Evolutionary conservation across 1,140 invertebrate genomes (phyloP).

Genomic region (Neodiprion pinetum): DNA sequence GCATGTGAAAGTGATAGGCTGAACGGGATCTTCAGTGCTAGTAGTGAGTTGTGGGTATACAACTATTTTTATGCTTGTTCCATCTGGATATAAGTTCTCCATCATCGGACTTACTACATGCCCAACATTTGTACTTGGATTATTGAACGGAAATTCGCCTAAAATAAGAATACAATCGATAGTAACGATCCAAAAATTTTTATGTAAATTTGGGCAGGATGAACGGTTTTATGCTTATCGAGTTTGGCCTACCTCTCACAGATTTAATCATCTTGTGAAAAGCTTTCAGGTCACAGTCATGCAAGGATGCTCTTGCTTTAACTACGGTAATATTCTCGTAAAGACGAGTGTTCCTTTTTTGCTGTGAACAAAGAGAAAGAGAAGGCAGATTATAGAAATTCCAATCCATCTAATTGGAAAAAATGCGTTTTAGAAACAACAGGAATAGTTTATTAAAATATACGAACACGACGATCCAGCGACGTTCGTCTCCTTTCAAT

Average conservation of each 20-base stretch:
- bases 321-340: constrained; percentile 76
- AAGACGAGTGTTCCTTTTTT: constrained; percentile 65
- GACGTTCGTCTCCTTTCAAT: constrained; percentile 60
- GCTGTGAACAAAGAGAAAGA: constrained; percentile 35
- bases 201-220: constrained; percentile 12
- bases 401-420: background rate
- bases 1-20: constrained; percentile 81
- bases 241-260: constrained; percentile 68
- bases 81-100: constrained; percentile 76
- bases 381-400: background rate
- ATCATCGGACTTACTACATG: constrained; percentile 84
- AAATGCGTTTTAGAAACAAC: background rate
- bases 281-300: constrained; percentile 77
- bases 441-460: background rate
- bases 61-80: constrained; percentile 85
- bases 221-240: background rate
- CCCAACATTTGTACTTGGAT: constrained; percentile 78
- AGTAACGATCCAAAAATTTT: background rate
- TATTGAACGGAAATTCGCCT: constrained; percentile 75
- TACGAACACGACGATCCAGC: constrained; percentile 54
- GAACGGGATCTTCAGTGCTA: constrained; percentile 54
- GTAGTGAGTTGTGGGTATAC: constrained; percentile 73
- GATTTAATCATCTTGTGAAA: constrained; percentile 83
- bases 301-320: constrained; percentile 67
- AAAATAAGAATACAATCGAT: constrained; percentile 42